Base-by-base conservation (phyloP, 2,888 invertebrate genomes). In the Eupithecia centaureata region DNA sequence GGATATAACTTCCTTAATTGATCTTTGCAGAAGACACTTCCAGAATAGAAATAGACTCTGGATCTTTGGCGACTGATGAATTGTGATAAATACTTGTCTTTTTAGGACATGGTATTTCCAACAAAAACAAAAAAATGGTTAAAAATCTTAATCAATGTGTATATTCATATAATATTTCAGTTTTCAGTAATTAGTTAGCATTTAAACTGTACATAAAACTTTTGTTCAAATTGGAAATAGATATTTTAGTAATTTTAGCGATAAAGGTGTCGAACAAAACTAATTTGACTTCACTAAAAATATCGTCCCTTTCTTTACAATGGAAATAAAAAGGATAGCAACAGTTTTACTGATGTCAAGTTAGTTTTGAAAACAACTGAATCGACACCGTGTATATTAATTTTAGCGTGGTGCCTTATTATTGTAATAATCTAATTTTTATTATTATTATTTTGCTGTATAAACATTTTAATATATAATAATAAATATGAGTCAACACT, bases 391-490 rank as follows among this genome's bases (percentile, higher is more conserved):
- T 47, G 47, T 47, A 12, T 22, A 47, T 47, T 22, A 22, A 22
- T 35, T 35, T 62, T 52, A 57, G 32, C 63, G 63, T 63, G 57
- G 70, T 70, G 70, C 70, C 70, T 66, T 70, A 66, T 57, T 70
- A 62, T 25, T 56, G n/a, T 35, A 33, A 30, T 56, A 18, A 57
- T 57, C 32, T n/a, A 30, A 28, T 47, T 18, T 18, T 57, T 30
- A 1, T n/a, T 2, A 18, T 33, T 30, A 5, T 30, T 28, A 56
- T 22, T 57, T n/a, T 56, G 30, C 54, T 28, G 30, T 30, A 10
- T 18, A 56, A 30, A 28, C 7, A 30, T 18, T 30, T n/a, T 15
- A 18, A 22, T 12, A 22, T 47, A 10, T 47, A 22, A 47, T 47
- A 12, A 22, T 22, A 7, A n/a, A n/a, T n/a, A 22, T 12, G 22